These are phyloP conservation scores for Proteles cristata DNA, from an alignment of 2,113 vertebrate genomes.

Conservation along the genomic window DNA sequence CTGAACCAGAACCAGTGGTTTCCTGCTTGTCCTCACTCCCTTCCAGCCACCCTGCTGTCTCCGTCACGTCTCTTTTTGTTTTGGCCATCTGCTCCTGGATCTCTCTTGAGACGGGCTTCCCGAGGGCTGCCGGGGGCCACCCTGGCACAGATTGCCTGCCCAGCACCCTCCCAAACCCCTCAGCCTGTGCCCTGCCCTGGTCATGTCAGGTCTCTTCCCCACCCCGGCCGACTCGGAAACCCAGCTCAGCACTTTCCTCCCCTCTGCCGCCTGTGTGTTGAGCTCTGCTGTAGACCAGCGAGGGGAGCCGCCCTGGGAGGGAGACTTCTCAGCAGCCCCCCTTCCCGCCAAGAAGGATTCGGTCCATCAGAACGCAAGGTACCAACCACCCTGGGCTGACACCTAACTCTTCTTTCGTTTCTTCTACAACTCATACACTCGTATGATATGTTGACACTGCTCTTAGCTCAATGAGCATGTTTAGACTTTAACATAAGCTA, in stretches of 20 bases:
- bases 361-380: constrained; percentile 80
- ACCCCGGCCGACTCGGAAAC: constrained; percentile 23
- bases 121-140: constrained; percentile 65
- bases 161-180: constrained; percentile 1
- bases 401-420: constrained; percentile 84
- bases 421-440: constrained; percentile 89
- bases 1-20: constrained; percentile 60
- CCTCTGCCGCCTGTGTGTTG: constrained; percentile 30
- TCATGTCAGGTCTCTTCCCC: constrained; percentile 10
- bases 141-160: constrained; percentile 55
- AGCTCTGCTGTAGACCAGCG: constrained; percentile 62
- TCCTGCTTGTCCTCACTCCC: not conserved
- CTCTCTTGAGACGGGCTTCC: constrained; percentile 72
- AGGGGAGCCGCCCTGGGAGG: not conserved
- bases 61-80: constrained; percentile 11
- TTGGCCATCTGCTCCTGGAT: constrained; percentile 56
- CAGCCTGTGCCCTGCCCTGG: constrained; percentile 4
- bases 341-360: constrained; percentile 72
- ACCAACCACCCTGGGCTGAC: constrained; percentile 86
- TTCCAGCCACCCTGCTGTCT: not conserved
- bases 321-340: not conserved
- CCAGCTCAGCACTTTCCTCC: constrained; percentile 59
- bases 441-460: constrained; percentile 91
- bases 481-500: constrained; percentile 92
- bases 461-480: constrained; percentile 92